A percentile compares a stretch with the other conserved stretches of the same genome.
Conservation (phyloP, 2,888 invertebrate species). For the Glaucopsyche alexis region DNA sequence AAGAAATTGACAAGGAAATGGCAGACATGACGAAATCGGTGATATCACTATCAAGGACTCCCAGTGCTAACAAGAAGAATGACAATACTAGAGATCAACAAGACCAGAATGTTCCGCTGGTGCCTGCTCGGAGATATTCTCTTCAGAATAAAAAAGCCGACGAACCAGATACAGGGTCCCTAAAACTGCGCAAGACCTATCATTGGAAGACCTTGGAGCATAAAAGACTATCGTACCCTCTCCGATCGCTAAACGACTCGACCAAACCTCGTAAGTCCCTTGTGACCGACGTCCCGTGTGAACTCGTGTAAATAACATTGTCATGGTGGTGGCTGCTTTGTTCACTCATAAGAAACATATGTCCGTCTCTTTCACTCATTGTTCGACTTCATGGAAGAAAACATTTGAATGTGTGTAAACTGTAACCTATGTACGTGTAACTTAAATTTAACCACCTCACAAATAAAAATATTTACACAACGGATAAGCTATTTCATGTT, state of each 20-base stretch:
- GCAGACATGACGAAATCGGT: conserved; percentile 60
- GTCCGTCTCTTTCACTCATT: conserved; percentile 15
- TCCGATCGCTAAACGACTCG: conserved; percentile 65
- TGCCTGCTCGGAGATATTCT: conserved; percentile 55
- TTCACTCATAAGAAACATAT: neutral
- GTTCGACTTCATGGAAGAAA: conserved; percentile 6
- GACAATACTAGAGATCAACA: conserved; percentile 50
- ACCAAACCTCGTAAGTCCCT: conserved; percentile 68
- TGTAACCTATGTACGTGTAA: neutral
- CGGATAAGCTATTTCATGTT: too few species aligned
- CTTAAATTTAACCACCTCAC: neutral
- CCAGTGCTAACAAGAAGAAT: conserved; percentile 59
- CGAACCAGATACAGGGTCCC: conserved; percentile 57
- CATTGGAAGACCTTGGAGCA: conserved; percentile 72
- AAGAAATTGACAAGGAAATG: conserved; percentile 49
- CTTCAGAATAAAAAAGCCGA: conserved; percentile 56
- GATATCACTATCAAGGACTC: conserved; percentile 63
- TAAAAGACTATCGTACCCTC: conserved; percentile 69
- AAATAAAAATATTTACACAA: too few species aligned
- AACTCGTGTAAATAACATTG: conserved; percentile 58
- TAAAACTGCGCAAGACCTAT: conserved; percentile 60
- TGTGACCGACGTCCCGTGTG: conserved; percentile 51
- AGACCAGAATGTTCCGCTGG: conserved; percentile 48
- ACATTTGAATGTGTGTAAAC: neutral
- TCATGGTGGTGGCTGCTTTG: conserved; percentile 39